A percentile compares a stretch with the other conserved stretches of the same genome.
Conservation (phyloP, 2,797 vertebrate genomes). For the Halcyon badia region DNA sequence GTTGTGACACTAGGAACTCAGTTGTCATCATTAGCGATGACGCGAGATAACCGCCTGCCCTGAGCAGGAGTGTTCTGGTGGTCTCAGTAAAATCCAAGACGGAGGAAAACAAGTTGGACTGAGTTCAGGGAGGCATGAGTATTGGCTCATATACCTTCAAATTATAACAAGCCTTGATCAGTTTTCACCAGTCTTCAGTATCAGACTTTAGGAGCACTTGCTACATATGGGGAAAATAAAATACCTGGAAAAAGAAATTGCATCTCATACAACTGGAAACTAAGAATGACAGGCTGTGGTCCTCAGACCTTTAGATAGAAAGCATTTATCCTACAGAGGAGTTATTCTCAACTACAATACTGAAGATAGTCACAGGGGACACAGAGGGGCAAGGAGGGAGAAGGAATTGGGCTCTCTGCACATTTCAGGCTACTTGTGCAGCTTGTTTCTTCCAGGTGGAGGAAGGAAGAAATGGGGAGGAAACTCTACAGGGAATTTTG, state of each 20-base stretch:
- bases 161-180: background rate
- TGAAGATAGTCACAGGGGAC: background rate
- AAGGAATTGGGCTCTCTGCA: background rate
- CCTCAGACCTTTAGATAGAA: background rate
- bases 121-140: background rate
- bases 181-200: background rate
- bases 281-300: background rate
- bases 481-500: background rate
- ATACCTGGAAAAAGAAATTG: background rate
- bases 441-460: background rate
- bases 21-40: background rate
- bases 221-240: background rate
- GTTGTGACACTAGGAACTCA: background rate
- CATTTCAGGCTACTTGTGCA: background rate
- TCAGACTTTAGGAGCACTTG: background rate
- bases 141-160: background rate
- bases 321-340: background rate
- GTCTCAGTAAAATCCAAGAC: background rate
- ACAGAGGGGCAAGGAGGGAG: background rate
- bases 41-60: background rate
- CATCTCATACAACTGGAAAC: background rate
- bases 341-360: background rate
- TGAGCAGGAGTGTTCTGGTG: background rate
- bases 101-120: background rate
- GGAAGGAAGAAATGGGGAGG: background rate